phyloP scores from a whole-genome alignment of 2,113 vertebrate species.

The Oreotrochilus melanogaster region DNA sequence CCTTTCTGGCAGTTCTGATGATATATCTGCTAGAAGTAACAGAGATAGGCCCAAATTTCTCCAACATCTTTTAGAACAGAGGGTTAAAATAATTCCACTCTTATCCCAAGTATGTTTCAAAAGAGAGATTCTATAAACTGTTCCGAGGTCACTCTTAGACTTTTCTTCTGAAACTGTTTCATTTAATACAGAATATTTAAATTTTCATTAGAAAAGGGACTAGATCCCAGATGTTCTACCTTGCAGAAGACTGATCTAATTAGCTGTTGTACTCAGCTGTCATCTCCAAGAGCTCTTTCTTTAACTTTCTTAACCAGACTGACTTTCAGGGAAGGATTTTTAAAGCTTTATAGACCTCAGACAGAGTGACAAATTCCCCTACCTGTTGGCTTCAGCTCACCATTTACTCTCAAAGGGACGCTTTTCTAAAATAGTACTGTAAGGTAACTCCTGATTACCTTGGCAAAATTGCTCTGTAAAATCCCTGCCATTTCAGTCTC shows the following conservation, averaged over 20 bases:
- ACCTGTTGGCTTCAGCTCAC: not conserved
- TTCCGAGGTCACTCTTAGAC: not conserved
- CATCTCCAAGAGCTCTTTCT: not conserved
- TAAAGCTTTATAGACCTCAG: not conserved
- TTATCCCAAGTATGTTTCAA: not conserved
- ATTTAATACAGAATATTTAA: not conserved
- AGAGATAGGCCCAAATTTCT: not conserved
- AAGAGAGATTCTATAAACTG: not conserved
- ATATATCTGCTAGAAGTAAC: not conserved
- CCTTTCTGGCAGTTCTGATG: not conserved
- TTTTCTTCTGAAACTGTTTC: not conserved
- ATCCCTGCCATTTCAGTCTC: not conserved
- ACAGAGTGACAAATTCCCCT: not conserved
- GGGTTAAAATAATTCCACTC: not conserved
- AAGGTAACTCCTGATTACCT: not conserved
- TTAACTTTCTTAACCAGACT: not conserved
- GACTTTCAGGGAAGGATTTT: not conserved
- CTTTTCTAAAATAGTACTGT: not conserved
- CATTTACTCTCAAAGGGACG: not conserved
- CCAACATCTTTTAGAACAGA: not conserved
- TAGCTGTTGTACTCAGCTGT: not conserved
- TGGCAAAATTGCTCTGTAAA: not conserved
- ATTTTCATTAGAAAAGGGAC: not conserved
- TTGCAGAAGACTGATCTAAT: not conserved
- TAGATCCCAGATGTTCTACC: not conserved